Base-by-base conservation (phyloP, 1,140 invertebrate species). In the Anadara kagoshimensis region DNA sequence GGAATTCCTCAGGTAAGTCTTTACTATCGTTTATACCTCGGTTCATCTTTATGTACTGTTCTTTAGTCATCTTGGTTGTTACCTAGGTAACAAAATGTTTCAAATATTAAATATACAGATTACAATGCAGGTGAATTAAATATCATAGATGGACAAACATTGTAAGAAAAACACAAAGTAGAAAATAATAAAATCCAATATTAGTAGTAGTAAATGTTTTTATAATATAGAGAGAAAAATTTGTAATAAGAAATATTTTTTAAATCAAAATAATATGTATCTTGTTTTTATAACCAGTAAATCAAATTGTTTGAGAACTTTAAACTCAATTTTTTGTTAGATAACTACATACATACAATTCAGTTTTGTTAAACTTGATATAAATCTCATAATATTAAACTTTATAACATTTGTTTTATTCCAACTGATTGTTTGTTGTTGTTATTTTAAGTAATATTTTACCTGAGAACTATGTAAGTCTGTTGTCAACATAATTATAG, bases 401-500 rank as follows among this genome's bases (percentile, higher is more conserved):
- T n/a, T n/a, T n/a, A n/a, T n/a, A n/a, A n/a, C n/a, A n/a, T n/a
- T n/a, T n/a, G n/a, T n/a, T n/a, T n/a, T n/a, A n/a, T n/a, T n/a
- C n/a, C n/a, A n/a, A n/a, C n/a, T n/a, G n/a, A n/a, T n/a, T n/a
- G n/a, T n/a, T n/a, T n/a, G n/a, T n/a, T n/a, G n/a, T n/a, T n/a
- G n/a, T n/a, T n/a, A 3, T n/a, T n/a, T 8, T 20, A 5, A 54
- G 11, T 10, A 22, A 54, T 2, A n/a, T 54, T 58, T 64, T 79
- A 92, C 91, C 92, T 99, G 97, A 18, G 96, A 94, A 76, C 96
- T 99, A 89, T 99, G 98, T 41, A 99, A 92, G 92, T 99, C 98
- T 10, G 98, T 99, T 16, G 98, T 99, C 44, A 99, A 90, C 98
- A 99, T 99, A 75, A 99, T 99, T 74, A 99, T 97, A 29, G 98